Evolutionary conservation across 2,888 invertebrate genomes (phyloP).

Genomic region (Cantharis rustica): DNA sequence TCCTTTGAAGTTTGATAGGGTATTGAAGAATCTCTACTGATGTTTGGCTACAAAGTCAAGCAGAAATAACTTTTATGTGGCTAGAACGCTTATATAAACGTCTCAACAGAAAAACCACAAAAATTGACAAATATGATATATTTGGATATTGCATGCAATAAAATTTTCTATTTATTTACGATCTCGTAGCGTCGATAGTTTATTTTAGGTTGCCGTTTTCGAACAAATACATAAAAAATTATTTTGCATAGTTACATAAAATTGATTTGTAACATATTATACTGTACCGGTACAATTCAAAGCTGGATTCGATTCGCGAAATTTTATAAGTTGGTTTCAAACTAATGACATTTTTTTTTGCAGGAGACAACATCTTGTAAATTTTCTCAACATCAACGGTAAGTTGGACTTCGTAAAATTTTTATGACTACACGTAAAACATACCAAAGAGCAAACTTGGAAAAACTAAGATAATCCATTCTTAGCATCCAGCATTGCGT

Average conservation of each 20-base stretch:
- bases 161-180: neutral
- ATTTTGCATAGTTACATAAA: neutral
- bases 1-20: slow-evolving; percentile 30
- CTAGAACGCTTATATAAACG: slow-evolving; percentile 15
- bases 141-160: neutral
- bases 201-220: neutral
- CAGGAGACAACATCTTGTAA: neutral
- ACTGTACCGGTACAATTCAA: neutral
- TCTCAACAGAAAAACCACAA: slow-evolving; percentile 5
- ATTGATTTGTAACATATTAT: neutral
- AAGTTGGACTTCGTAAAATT: slow-evolving; percentile 30
- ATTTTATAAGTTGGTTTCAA: neutral
- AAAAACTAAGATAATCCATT: slow-evolving; percentile 1
- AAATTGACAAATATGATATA: slow-evolving; percentile 3
- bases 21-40: slow-evolving; percentile 29
- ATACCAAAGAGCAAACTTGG: slow-evolving; percentile 19
- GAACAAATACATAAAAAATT: neutral
- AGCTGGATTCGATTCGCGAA: neutral
- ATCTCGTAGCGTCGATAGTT: neutral
- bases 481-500: neutral
- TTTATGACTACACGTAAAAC: slow-evolving; percentile 33
- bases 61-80: slow-evolving; percentile 27
- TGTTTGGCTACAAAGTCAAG: slow-evolving; percentile 30
- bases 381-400: slow-evolving; percentile 20
- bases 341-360: slow-evolving; percentile 1